A percentile compares a stretch with the other conserved stretches of the same genome.
These are phyloP conservation scores for Tachycineta bicolor DNA, from an alignment of 2,113 vertebrate species.

Conservation along the genomic window DNA sequence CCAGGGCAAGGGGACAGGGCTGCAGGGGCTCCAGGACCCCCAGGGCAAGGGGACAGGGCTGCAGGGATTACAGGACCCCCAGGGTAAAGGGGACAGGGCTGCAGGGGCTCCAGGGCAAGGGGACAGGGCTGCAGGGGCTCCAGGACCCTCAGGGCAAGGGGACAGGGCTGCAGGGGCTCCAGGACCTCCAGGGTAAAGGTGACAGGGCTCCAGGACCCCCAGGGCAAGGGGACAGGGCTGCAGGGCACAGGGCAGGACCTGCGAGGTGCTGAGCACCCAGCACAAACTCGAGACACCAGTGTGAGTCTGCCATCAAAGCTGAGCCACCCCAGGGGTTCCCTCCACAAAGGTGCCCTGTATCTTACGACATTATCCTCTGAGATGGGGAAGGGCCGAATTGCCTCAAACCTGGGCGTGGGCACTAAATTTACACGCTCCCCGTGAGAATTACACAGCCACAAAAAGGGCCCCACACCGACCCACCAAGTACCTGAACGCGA, in stretches of 20 bases:
- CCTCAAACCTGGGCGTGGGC: neutral
- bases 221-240: neutral
- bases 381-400: neutral
- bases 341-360: neutral
- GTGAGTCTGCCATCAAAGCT: neutral
- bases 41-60: neutral
- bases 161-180: neutral
- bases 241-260: neutral
- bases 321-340: neutral
- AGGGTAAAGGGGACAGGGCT: no score
- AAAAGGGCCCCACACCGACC: accelerated
- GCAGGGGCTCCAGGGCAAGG: neutral
- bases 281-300: accelerated
- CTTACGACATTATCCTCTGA: accelerated
- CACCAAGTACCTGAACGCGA: neutral
- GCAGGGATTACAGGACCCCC: neutral
- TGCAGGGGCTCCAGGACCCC: neutral
- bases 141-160: neutral
- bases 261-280: neutral
- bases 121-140: neutral
- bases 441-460: neutral
- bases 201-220: neutral
- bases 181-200: no score
- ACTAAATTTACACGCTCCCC: accelerated
- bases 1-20: no score